Base-by-base conservation (phyloP, 2,888 invertebrate species). In the Deladenus siricidicola region DNA sequence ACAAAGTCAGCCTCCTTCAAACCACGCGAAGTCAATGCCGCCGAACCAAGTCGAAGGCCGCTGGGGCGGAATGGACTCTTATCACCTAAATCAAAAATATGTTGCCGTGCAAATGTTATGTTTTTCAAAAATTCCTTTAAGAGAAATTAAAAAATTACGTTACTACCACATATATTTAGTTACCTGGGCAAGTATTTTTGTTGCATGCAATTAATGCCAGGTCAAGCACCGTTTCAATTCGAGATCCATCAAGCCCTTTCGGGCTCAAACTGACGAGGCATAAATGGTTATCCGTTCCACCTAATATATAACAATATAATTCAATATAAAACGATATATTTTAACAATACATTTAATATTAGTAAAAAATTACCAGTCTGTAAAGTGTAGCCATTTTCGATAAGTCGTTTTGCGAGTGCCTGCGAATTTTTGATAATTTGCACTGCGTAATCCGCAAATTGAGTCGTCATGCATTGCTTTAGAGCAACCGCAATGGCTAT, bases 41-140 rank as follows among this genome's bases (percentile, higher is more conserved):
- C 93, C 0, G 94, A 89, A 50, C 96, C 94, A 48, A 96, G 83
- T 62, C 94, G 84, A 58, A 96, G 87, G 28, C 94, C 94, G 52
- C 91, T 90, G 0, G 94, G 93, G 82, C 89, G 89, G 71, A 96
- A 82, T 0, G 96, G 93, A 75, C 90, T 92, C 80, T 89, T 92
- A 80, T 98, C 96, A 0, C 66, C 64, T 64, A 29, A 50, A 60
- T 19, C 4, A 4, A 34, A 10, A 14, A 34, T 34, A 6, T 14
- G 39, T 34, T 34, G 39, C 8, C 8, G 8, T 14, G 39, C 39
- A 34, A 34, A 34, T 34, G 6, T 34, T 14, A 14, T 34, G 39
- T 14, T 23, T 24, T 6, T 23, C 30, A 8, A 14, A 4, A 8
- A 10, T 34, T 34, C 39, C 6, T 34, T 10, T 10, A 34, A 34